phyloP scores from a whole-genome alignment of 2,888 invertebrate genomes.

The Omphaloscelis lunosa region DNA sequence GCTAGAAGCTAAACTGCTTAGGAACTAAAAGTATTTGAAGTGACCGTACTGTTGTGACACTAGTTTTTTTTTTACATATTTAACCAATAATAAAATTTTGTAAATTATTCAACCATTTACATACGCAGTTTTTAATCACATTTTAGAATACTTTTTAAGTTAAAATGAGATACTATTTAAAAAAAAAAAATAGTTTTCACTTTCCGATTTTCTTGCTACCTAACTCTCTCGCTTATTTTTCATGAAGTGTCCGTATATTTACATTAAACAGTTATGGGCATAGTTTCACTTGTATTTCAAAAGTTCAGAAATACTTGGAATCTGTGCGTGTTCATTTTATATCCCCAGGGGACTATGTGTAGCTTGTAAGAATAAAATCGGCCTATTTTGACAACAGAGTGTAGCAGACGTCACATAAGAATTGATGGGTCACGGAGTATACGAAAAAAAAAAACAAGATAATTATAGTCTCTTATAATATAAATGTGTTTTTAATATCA shows the following conservation, averaged over 20 bases:
- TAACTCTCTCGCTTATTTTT: background rate
- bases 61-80: background rate
- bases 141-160: background rate
- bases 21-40: background rate
- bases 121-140: background rate
- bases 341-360: constrained; percentile 34
- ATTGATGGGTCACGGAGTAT: background rate
- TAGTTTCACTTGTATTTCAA: constrained; percentile 17
- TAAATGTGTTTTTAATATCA: background rate
- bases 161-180: background rate
- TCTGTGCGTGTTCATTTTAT: constrained; percentile 28
- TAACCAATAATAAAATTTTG: background rate
- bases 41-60: background rate
- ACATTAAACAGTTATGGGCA: background rate
- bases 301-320: constrained; percentile 28
- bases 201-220: background rate
- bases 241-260: background rate
- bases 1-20: background rate
- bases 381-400: background rate
- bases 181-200: too few species aligned
- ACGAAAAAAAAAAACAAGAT: background rate
- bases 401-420: background rate
- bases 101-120: background rate
- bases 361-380: constrained; percentile 31
- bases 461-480: too few species aligned